Evolutionary conservation across 1,140 invertebrate species (phyloP).

Genomic region (Zaprionus ghesquierei): DNA sequence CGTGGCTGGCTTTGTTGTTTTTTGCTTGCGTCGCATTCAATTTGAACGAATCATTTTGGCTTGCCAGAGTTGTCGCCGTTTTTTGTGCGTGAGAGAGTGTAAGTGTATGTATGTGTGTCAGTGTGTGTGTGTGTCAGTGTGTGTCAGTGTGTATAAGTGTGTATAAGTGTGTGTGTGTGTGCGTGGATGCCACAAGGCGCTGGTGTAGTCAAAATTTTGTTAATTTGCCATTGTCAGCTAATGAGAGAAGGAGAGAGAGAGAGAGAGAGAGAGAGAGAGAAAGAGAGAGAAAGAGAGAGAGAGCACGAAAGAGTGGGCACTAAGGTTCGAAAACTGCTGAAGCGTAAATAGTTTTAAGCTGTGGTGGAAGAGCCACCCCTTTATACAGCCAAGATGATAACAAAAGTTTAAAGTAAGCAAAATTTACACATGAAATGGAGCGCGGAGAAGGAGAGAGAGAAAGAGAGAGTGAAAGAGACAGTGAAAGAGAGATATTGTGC

Average conservation of each 20-base stretch:
- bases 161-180: background rate
- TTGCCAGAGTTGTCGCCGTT: conserved; percentile 25
- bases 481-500: background rate
- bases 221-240: conserved; percentile 48
- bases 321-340: conserved; percentile 1
- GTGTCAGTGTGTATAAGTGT: background rate
- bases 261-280: background rate
- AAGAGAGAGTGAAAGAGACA: no score
- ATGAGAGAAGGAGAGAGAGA: conserved; percentile 3
- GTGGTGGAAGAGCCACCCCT: background rate
- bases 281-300: no score
- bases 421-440: background rate
- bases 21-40: conserved; percentile 30
- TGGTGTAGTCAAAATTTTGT: conserved; percentile 25
- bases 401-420: conserved; percentile 10
- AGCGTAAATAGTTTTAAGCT: conserved; percentile 11
- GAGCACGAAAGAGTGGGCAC: background rate
- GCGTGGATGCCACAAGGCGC: conserved; percentile 3
- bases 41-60: conserved; percentile 29
- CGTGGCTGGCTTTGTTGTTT: background rate
- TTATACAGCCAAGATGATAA: background rate
- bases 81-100: background rate
- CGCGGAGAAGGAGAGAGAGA: no score
- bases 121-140: conserved; percentile 11
- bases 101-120: background rate